phyloP scores from a whole-genome alignment of 2,797 vertebrate genomes.

The Oreochromis mossambicus region DNA sequence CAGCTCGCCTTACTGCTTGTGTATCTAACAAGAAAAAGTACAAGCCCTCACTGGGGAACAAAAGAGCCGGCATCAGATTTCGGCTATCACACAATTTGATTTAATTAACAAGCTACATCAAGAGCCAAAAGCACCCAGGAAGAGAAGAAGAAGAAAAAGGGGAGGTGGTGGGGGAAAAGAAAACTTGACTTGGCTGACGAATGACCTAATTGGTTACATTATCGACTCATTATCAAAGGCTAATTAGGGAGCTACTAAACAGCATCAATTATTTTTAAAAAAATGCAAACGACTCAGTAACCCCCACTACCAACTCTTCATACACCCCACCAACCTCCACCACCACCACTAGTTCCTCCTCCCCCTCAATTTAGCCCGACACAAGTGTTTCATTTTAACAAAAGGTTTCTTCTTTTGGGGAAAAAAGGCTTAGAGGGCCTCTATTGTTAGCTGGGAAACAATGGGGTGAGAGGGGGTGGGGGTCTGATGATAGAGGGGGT shows the following conservation, averaged over 20 bases:
- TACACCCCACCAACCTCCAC: slow-evolving; percentile 18
- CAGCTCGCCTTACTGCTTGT: slow-evolving; percentile 15
- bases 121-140: slow-evolving; percentile 45
- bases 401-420: slow-evolving; percentile 64
- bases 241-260: slow-evolving; percentile 82
- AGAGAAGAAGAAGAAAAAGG: neutral
- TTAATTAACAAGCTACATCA: slow-evolving; percentile 84
- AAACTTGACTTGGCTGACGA: slow-evolving; percentile 64
- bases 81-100: slow-evolving; percentile 77
- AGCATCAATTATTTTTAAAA: slow-evolving; percentile 73
- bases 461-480: slow-evolving; percentile 66
- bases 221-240: slow-evolving; percentile 81
- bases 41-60: slow-evolving; percentile 69
- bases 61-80: slow-evolving; percentile 74
- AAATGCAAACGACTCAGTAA: slow-evolving; percentile 43
- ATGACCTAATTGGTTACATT: slow-evolving; percentile 83
- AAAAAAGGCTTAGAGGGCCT: slow-evolving; percentile 52
- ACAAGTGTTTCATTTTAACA: slow-evolving; percentile 78
- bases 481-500: slow-evolving; percentile 62
- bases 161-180: slow-evolving; percentile 2
- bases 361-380: slow-evolving; percentile 72
- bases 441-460: slow-evolving; percentile 82
- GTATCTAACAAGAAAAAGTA: slow-evolving; percentile 51
- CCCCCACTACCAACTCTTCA: slow-evolving; percentile 20
- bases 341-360: slow-evolving; percentile 44